These are phyloP conservation scores for Sebastes itinus DNA, from an alignment of 2,797 vertebrate genomes.

Conservation along the genomic window DNA sequence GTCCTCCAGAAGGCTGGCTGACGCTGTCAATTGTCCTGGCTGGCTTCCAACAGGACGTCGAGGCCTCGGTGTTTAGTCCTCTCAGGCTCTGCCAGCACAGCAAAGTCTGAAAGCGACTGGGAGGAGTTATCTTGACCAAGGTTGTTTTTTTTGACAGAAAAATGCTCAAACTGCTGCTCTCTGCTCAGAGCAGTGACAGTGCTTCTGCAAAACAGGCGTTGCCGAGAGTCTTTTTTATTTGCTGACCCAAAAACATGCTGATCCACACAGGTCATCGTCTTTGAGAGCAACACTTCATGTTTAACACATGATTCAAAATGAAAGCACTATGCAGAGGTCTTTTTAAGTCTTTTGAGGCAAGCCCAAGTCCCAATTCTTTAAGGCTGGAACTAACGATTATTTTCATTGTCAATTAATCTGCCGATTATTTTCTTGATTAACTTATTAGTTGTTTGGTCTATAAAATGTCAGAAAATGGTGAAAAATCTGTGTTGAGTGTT, in stretches of 20 bases:
- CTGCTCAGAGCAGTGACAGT: constrained; percentile 9
- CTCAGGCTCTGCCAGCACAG: constrained; percentile 42
- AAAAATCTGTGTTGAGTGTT: too few relatives aligned
- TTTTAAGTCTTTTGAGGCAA: neutral
- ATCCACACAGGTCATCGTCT: constrained; percentile 15
- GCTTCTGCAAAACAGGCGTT: constrained; percentile 19
- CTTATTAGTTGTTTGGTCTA: too few relatives aligned
- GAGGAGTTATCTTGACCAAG: constrained; percentile 28
- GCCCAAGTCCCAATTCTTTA: too few relatives aligned
- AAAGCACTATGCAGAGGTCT: neutral
- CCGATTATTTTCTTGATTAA: too few relatives aligned
- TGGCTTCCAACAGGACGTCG: constrained; percentile 56
- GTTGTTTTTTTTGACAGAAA: constrained; percentile 31
- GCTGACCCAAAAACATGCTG: constrained; percentile 8
- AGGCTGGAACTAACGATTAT: too few relatives aligned
- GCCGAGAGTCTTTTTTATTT: constrained; percentile 20
- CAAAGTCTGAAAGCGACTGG: constrained; percentile 23
- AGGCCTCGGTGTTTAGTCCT: constrained; percentile 41
- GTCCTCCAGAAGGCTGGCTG: constrained; percentile 52
- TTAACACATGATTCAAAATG: neutral
- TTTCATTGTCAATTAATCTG: too few relatives aligned
- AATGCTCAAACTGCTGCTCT: constrained; percentile 22
- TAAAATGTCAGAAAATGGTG: too few relatives aligned
- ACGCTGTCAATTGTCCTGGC: constrained; percentile 24
- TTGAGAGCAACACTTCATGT: neutral